Base-by-base conservation (phyloP, 2,797 vertebrate genomes). In the Amphiprion clarkii region DNA sequence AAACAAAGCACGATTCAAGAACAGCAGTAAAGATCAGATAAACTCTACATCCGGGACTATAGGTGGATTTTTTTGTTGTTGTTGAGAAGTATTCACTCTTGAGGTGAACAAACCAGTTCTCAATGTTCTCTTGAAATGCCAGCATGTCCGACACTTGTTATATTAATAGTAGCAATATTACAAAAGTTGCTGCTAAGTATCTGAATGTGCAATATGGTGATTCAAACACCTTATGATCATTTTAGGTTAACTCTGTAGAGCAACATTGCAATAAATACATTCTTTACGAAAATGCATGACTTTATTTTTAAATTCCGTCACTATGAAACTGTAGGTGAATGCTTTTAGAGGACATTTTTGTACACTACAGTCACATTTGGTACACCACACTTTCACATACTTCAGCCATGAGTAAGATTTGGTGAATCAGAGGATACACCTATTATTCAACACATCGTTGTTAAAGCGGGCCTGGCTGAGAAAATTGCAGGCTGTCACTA, bases 21-120 rank as follows among this genome's bases (percentile, higher is more conserved):
- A 56, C 48, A 67, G 31, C 13, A 12, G 52, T 25, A 66, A 70
- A 66, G n/a, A 66, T 44, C 6, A 67, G 29, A 73, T 46, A 29
- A 69, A 68, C 31, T 0, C 40, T 40, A 31, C 57, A 49, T 68
- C 54, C 59, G 69, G 40, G 48, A 69, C 27, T 46, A 2, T n/a
- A 53, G n/a, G 23, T 54, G 39, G 19, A 29, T 3, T 27, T 65
- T 54, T 57, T 67, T 74, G 39, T 46, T 53, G 53, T 27, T 31
- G 17, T 40, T 27, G 33, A 6, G 25, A 80, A 58, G 66, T 53
- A 39, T 83, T 81, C 6, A 16, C 19, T 68, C 13, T 36, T 52
- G 19, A 27, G 89, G 78, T 91, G 72, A 90, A 88, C 89, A 65
- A 91, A 93, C 92, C 84, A 81, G 91, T 93, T 93, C 39, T 87